phyloP scores from a whole-genome alignment of 1,140 invertebrate species.

The Diorhabda elongata region DNA sequence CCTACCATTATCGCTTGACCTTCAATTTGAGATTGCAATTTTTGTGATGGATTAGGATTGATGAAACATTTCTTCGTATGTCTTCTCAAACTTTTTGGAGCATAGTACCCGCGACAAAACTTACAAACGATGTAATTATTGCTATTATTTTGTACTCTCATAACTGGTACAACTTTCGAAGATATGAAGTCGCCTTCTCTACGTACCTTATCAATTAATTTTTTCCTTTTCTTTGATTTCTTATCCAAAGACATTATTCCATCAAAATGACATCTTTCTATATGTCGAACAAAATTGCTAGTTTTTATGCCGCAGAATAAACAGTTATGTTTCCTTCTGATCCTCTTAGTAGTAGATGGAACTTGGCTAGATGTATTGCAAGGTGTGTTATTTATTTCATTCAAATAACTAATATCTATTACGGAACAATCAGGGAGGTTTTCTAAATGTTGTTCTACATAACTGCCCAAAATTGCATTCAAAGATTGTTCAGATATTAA shows the following conservation, averaged over 20 bases:
- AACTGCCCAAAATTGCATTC: too few species aligned
- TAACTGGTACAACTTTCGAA: neutral
- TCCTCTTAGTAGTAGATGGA: neutral
- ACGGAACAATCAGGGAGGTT: too few species aligned
- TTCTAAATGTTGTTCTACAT: too few species aligned
- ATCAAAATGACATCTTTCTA: constrained; percentile 18
- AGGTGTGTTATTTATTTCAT: too few species aligned
- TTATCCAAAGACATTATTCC: constrained; percentile 6
- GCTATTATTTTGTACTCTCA: neutral
- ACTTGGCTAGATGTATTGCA: too few species aligned
- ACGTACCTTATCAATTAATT: constrained; percentile 14
- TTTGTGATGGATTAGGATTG: neutral
- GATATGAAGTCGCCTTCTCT: constrained; percentile 8
- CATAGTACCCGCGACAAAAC: constrained; percentile 13
- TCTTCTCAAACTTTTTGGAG: constrained; percentile 13
- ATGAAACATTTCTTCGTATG: constrained; percentile 10
- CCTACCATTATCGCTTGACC: constrained; percentile 17
- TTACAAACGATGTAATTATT: neutral
- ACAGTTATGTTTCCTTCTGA: constrained; percentile 12
- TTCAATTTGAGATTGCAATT: constrained; percentile 12
- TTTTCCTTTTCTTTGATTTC: constrained; percentile 5
- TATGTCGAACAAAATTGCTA: constrained; percentile 22
- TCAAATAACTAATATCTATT: too few species aligned
- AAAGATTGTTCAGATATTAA: too few species aligned
- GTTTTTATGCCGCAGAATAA: constrained; percentile 10